phyloP scores from a whole-genome alignment of 2,888 invertebrate genomes.

The Protophormia terraenovae region DNA sequence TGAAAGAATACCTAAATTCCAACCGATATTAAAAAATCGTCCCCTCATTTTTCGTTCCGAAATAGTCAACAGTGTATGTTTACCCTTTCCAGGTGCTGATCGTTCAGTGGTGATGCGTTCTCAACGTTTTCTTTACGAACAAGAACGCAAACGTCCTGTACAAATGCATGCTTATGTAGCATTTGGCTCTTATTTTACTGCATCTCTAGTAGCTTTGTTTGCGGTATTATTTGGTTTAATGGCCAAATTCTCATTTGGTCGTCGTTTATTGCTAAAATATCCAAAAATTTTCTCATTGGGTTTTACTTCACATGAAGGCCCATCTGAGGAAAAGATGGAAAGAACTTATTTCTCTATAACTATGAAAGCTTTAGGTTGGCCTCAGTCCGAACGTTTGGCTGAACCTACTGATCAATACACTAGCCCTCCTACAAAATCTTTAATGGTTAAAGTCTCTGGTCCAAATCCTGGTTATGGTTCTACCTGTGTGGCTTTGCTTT shows the following conservation, averaged over 20 bases:
- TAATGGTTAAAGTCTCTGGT: slow-evolving; percentile 85
- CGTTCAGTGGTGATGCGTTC: slow-evolving; percentile 90
- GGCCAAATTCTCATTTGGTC: slow-evolving; percentile 84
- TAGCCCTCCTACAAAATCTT: slow-evolving; percentile 84
- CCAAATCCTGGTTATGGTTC: slow-evolving; percentile 88
- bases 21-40: slow-evolving; percentile 84
- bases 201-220: slow-evolving; percentile 83
- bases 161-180: slow-evolving; percentile 90
- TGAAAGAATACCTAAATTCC: slow-evolving; percentile 84
- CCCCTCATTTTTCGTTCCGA: slow-evolving; percentile 82
- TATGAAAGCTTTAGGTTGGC: slow-evolving; percentile 91
- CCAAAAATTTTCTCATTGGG: slow-evolving; percentile 89
- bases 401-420: slow-evolving; percentile 82
- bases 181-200: slow-evolving; percentile 82
- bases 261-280: slow-evolving; percentile 86
- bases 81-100: slow-evolving; percentile 93
- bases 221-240: slow-evolving; percentile 85
- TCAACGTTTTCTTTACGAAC: slow-evolving; percentile 88
- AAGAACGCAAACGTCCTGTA: slow-evolving; percentile 87
- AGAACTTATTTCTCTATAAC: slow-evolving; percentile 86
- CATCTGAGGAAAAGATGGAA: slow-evolving; percentile 84
- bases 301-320: slow-evolving; percentile 85
- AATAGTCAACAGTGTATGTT: slow-evolving; percentile 83
- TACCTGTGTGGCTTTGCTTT: slow-evolving; percentile 88
- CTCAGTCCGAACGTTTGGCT: slow-evolving; percentile 82